A percentile compares a stretch with the other conserved stretches of the same genome.
These are phyloP conservation scores for Berghia stephanieae DNA, from an alignment of 1,140 invertebrate species.

Conservation along the genomic window DNA sequence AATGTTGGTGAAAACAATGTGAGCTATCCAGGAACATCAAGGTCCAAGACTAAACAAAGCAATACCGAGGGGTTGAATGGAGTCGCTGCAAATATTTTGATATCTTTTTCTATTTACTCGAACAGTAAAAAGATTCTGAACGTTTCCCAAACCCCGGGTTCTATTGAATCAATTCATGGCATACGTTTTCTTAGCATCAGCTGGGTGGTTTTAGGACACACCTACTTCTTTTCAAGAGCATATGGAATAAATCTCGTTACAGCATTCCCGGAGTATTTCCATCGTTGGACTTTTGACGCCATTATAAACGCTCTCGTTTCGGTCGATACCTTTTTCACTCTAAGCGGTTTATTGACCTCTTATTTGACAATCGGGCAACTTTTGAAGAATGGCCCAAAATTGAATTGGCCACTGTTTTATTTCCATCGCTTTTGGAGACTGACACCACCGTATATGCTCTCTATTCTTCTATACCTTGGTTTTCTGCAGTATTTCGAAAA, in stretches of 20 bases:
- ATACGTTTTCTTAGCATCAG: conserved; percentile 82
- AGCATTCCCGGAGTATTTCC: background rate
- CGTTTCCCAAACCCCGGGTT: conserved; percentile 42
- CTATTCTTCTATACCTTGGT: conserved; percentile 80
- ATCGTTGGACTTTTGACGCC: conserved; percentile 29
- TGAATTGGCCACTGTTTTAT: conserved; percentile 50
- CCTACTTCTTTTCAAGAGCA: conserved; percentile 64
- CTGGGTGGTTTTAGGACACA: conserved; percentile 92
- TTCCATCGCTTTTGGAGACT: conserved; percentile 67
- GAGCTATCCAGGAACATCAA: background rate
- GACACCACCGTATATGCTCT: conserved; percentile 84
- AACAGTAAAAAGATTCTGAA: conserved; percentile 50
- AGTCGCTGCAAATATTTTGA: conserved; percentile 34
- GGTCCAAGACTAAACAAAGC: background rate
- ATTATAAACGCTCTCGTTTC: conserved; percentile 83
- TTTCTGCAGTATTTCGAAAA: conserved; percentile 74
- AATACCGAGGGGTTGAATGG: background rate
- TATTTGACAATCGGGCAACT: conserved; percentile 70
- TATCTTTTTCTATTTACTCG: conserved; percentile 53
- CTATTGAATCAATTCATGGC: conserved; percentile 50
- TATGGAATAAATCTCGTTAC: conserved; percentile 9
- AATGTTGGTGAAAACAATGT: too few relatives aligned
- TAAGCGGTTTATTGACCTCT: conserved; percentile 71
- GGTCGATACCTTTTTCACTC: conserved; percentile 90
- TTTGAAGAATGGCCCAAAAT: conserved; percentile 58